Evolutionary conservation across 2,888 invertebrate species (phyloP).

Genomic region (Brachyptera putata): DNA sequence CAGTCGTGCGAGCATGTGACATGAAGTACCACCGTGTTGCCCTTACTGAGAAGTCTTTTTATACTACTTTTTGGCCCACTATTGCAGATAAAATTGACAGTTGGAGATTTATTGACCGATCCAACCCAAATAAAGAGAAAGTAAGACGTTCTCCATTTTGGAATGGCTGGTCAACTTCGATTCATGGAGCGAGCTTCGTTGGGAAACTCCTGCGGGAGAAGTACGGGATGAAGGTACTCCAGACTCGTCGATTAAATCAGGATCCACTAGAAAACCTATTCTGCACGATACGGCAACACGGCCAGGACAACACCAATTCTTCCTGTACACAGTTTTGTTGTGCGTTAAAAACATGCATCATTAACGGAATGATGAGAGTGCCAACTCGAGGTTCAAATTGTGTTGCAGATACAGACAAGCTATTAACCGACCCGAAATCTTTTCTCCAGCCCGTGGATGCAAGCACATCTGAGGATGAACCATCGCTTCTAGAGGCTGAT

Average conservation of each 20-base stretch:
- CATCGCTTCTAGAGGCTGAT: too few relatives aligned
- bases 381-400: not conserved
- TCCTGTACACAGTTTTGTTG: not conserved
- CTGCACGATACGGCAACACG: not conserved
- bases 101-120: too few relatives aligned
- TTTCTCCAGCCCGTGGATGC: conserved; percentile 3
- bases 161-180: too few relatives aligned
- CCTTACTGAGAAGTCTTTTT: too few relatives aligned
- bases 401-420: not conserved
- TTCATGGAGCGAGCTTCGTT: not conserved
- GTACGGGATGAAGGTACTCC: not conserved
- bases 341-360: not conserved
- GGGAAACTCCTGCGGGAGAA: not conserved
- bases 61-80: too few relatives aligned
- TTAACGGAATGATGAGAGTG: not conserved
- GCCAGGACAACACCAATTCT: conserved; percentile 4
- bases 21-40: too few relatives aligned
- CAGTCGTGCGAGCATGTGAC: too few relatives aligned
- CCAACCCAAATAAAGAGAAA: too few relatives aligned
- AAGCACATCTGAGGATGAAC: too few relatives aligned
- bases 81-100: not conserved
- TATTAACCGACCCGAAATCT: not conserved
- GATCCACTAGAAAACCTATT: not conserved
- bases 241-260: not conserved
- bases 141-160: too few relatives aligned